A percentile compares a stretch with the other conserved stretches of the same genome.
Evolutionary conservation across 2,888 invertebrate species (phyloP).

Genomic region (Hermodice carunculata): DNA sequence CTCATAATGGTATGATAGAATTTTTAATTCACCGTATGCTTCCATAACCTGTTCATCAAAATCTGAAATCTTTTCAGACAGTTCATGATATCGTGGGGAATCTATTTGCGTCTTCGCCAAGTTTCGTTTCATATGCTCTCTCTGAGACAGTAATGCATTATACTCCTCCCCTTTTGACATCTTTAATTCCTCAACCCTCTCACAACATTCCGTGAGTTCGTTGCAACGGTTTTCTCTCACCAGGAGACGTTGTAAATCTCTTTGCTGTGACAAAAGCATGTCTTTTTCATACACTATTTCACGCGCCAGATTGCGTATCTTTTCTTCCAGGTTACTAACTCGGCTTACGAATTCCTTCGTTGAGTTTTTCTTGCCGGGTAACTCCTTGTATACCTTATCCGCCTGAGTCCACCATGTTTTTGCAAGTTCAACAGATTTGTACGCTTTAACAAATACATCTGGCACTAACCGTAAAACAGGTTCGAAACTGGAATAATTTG

Average conservation of each 20-base stretch:
- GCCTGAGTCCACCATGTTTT: constrained; percentile 56
- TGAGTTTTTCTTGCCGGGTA: neutral
- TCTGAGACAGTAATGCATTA: constrained; percentile 16
- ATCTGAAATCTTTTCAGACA: constrained; percentile 35
- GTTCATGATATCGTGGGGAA: constrained; percentile 25
- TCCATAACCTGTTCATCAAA: constrained; percentile 43
- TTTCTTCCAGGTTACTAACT: constrained; percentile 3
- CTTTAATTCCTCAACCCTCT: constrained; percentile 25
- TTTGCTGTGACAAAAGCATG: neutral
- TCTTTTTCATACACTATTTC: constrained; percentile 18
- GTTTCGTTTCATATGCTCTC: constrained; percentile 23
- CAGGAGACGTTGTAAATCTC: constrained; percentile 6
- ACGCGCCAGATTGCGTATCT: neutral
- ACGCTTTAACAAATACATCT: constrained; percentile 62
- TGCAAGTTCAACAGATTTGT: constrained; percentile 58
- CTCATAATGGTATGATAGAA: constrained; percentile 52
- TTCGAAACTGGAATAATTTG: constrained; percentile 49
- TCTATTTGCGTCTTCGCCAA: constrained; percentile 21
- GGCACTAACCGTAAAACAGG: constrained; percentile 56
- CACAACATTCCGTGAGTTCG: constrained; percentile 31
- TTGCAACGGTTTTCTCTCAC: constrained; percentile 12
- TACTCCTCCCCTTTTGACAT: constrained; percentile 35
- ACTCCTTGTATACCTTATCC: constrained; percentile 34
- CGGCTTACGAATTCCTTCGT: neutral
- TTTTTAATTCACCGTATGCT: constrained; percentile 46